Percentiles rank a stretch among this genome's conserved stretches.
These are phyloP conservation scores for Tetropium fuscum DNA, from an alignment of 2,888 invertebrate species.

Conservation along the genomic window DNA sequence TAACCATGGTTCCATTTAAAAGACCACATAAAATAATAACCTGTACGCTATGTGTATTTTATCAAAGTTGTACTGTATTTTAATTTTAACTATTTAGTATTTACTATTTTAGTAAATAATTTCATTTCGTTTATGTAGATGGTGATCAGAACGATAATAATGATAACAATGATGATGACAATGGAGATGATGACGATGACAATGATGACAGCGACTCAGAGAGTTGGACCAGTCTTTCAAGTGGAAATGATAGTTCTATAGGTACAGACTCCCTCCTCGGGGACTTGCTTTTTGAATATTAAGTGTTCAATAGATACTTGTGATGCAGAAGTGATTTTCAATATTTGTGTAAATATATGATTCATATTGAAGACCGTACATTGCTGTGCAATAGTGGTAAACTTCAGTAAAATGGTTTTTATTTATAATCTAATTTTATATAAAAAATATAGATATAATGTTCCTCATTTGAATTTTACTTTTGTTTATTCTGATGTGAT, in stretches of 20 bases:
- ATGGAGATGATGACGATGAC: constrained; percentile 46
- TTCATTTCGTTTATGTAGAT: constrained; percentile 61
- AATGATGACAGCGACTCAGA: constrained; percentile 45
- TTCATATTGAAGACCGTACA: constrained; percentile 1
- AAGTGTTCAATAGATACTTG: constrained; percentile 6
- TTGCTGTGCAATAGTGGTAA: constrained; percentile 17
- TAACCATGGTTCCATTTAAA: too few relatives aligned
- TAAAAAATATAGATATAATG: constrained; percentile 9
- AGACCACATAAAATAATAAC: too few relatives aligned
- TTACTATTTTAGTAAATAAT: too few relatives aligned
- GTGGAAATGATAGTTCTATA: constrained; percentile 36
- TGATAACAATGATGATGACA: constrained; percentile 53
- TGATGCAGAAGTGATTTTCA: constrained; percentile 10
- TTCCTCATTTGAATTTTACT: constrained; percentile 1
- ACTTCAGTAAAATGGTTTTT: background rate
- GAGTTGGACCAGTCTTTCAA: constrained; percentile 48
- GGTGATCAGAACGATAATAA: constrained; percentile 66
- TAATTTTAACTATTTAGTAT: too few relatives aligned
- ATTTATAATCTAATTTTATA: constrained; percentile 12
- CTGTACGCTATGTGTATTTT: too few relatives aligned
- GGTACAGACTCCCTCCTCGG: constrained; percentile 38
- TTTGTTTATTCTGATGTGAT: background rate
- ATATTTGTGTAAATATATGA: constrained; percentile 11
- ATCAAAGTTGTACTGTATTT: too few relatives aligned
- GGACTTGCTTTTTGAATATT: constrained; percentile 37